phyloP scores from a whole-genome alignment of 2,113 vertebrate genomes.

The Melierax canorus region DNA sequence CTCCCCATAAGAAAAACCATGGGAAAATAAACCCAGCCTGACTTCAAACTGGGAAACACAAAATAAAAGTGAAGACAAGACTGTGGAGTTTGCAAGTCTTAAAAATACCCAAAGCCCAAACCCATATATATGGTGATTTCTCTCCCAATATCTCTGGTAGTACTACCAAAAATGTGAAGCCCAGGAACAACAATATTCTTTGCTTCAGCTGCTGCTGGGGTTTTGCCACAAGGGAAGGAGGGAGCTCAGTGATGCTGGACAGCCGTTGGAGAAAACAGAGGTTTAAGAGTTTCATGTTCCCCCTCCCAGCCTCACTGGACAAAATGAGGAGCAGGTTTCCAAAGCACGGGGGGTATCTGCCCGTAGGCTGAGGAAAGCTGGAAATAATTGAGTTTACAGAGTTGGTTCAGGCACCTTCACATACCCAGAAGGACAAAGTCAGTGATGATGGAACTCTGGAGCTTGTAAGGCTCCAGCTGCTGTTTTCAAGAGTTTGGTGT shows the following conservation, averaged over 20 bases:
- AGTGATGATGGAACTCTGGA: background rate
- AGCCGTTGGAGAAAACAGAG: background rate
- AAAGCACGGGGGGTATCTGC: background rate
- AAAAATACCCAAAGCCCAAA: too few species aligned
- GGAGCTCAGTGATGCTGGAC: background rate
- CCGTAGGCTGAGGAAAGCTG: background rate
- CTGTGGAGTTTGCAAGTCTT: background rate
- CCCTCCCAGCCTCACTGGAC: background rate
- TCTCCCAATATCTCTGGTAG: background rate
- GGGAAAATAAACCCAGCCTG: background rate
- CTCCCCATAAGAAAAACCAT: background rate
- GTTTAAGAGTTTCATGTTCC: background rate
- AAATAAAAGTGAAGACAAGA: background rate
- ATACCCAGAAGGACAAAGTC: background rate
- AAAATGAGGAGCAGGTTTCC: background rate
- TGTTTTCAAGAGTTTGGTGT: background rate
- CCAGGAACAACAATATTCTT: fast-evolving
- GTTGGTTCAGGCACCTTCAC: background rate
- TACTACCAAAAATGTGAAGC: background rate
- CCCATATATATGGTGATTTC: too few species aligned
- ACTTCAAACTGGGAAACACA: background rate
- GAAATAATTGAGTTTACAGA: background rate
- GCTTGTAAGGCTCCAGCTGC: background rate
- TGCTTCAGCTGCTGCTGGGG: background rate
- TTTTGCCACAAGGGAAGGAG: background rate